Evolutionary conservation across 2,113 vertebrate species (phyloP).

Genomic region (Varanus komodoensis): DNA sequence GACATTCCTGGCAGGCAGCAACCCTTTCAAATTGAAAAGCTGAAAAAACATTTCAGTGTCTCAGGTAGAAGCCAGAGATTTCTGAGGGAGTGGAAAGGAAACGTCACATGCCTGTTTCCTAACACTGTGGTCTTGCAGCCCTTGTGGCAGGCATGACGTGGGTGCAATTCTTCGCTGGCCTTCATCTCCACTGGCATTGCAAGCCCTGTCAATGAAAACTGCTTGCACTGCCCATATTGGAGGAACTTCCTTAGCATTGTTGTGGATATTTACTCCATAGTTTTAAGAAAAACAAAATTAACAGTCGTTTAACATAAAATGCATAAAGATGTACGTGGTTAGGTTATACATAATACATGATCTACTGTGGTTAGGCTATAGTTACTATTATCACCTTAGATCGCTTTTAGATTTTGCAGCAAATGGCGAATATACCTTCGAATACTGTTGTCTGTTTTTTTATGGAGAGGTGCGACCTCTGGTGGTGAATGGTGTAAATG

Average conservation of each 20-base stretch:
- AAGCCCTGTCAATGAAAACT: not conserved
- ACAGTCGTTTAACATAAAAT: not conserved
- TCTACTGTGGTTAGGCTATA: too few species aligned
- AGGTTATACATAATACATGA: too few species aligned
- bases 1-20: not conserved
- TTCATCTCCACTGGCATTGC: not conserved
- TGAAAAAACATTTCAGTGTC: too few species aligned
- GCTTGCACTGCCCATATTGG: not conserved
- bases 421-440: not conserved
- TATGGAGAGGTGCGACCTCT: conserved; percentile 18
- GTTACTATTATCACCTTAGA: not conserved
- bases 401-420: not conserved
- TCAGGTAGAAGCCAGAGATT: not conserved
- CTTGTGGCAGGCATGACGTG: not conserved
- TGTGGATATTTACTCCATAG: not conserved
- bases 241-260: not conserved
- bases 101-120: not conserved
- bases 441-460: not conserved
- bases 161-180: not conserved
- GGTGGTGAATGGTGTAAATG: not conserved
- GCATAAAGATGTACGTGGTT: not conserved
- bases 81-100: not conserved
- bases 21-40: not conserved
- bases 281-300: not conserved
- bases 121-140: not conserved